Base-by-base conservation (phyloP, 2,113 vertebrate genomes). In the Ceyx cyanopectus region DNA sequence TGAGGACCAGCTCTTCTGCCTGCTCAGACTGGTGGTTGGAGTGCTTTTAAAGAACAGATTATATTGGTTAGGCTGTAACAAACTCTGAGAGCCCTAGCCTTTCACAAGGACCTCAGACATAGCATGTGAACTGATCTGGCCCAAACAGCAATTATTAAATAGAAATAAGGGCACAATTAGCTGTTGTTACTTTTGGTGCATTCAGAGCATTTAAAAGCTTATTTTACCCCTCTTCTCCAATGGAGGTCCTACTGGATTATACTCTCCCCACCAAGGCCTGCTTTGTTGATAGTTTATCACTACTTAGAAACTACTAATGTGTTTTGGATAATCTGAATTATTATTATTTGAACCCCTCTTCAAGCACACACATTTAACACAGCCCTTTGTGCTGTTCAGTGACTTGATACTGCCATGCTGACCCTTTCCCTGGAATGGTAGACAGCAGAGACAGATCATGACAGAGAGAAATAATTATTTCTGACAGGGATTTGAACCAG, bases 401-500 rank as follows among this genome's bases (percentile, higher is more conserved):
- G 20, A 67, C 26, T 53, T 34, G 57, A 73, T 56, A 60, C 51
- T 1, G 0, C 87, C 46, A 22, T n/a, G 84, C 81, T 94, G 95
- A 95, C 96, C 95, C 96, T 95, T 94, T 56, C 41, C 87, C 46
- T 45, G 81, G 77, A 89, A 61, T 15, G 53, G 78, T 34, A 83
- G 92, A 86, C 84, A 84, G 87, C 50, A 46, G 88, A 95, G 85
- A 88, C 68, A 50, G 78, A 83, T 87, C 72, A 78, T 30, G 17
- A 66, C 61, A 58, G 72, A 81, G 63, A 88, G 50, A 91, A 94
- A 75, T 90, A 94, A 93, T 94, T 85, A 91, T 84, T 95, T 94
- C 86, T 92, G 89, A 84, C 87, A 84, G 82, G 57, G 13, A 78
- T 89, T 89, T 82, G 69, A 72, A 93, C 58, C 66, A 78, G 53